phyloP scores from a whole-genome alignment of 2,797 vertebrate genomes.

The Enteromius trimaculatus region DNA sequence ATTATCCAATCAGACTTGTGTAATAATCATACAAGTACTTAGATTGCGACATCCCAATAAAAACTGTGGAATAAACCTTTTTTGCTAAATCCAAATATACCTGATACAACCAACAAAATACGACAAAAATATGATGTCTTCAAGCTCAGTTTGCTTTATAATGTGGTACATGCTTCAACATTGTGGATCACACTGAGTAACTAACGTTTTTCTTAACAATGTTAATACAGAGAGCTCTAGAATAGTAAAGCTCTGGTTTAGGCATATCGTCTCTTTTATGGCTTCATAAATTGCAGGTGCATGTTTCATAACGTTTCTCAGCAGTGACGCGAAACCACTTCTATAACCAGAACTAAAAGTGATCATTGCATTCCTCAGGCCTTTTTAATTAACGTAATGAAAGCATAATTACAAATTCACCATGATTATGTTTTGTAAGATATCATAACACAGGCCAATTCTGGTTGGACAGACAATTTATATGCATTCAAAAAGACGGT shows the following conservation, averaged over 20 bases:
- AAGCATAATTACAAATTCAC: background rate
- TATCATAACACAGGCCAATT: background rate
- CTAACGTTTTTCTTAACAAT: background rate
- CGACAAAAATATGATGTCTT: background rate
- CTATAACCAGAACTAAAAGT: background rate
- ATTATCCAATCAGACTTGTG: background rate
- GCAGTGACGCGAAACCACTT: background rate
- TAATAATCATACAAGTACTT: background rate
- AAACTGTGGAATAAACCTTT: background rate
- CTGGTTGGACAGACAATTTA: background rate
- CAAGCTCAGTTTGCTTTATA: background rate
- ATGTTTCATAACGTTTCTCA: background rate
- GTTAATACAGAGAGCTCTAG: background rate
- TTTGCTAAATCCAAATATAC: background rate
- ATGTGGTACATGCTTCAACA: background rate
- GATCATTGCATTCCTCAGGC: background rate
- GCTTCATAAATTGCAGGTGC: background rate
- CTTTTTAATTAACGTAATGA: background rate
- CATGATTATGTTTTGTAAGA: background rate
- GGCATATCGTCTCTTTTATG: background rate
- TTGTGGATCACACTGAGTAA: background rate
- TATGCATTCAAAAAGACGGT: background rate
- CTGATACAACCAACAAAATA: constrained; percentile 7
- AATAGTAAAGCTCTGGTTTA: background rate
- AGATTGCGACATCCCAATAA: background rate